Conservation (phyloP, 1,140 invertebrate species). For the Lutraria rhynchaena region DNA sequence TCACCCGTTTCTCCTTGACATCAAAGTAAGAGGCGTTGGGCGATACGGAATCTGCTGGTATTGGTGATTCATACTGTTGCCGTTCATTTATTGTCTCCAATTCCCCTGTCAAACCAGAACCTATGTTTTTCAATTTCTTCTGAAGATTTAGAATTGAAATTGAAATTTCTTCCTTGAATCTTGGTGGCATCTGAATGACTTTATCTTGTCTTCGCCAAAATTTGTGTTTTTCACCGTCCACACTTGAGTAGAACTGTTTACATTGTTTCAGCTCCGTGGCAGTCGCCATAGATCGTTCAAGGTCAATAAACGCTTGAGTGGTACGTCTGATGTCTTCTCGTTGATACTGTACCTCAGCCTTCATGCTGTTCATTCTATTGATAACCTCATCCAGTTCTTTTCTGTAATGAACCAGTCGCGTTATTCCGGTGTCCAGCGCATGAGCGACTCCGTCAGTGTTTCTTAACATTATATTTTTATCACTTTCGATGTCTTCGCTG, state of each 20-base stretch:
- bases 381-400: slow-evolving; percentile 38
- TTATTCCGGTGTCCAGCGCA: slow-evolving; percentile 46
- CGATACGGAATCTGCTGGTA: not conserved
- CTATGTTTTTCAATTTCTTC: slow-evolving; percentile 31
- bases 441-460: slow-evolving; percentile 40
- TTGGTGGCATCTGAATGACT: slow-evolving; percentile 1
- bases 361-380: slow-evolving; percentile 35
- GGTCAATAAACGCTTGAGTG: slow-evolving; percentile 31
- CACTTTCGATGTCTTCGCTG: slow-evolving; percentile 20
- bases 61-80: slow-evolving; percentile 7
- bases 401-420: slow-evolving; percentile 16
- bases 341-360: slow-evolving; percentile 23
- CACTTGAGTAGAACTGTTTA: slow-evolving; percentile 23
- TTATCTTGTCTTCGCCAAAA: slow-evolving; percentile 39
- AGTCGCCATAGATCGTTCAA: slow-evolving; percentile 33
- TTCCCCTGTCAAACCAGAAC: not conserved
- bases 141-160: slow-evolving; percentile 7
- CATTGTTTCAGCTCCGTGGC: slow-evolving; percentile 43
- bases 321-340: slow-evolving; percentile 14
- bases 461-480: slow-evolving; percentile 15
- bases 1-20: not conserved
- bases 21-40: not conserved
- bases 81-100: slow-evolving; percentile 1
- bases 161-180: slow-evolving; percentile 28
- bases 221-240: slow-evolving; percentile 22